phyloP scores from a whole-genome alignment of 2,113 vertebrate genomes.

The Bos javanicus region DNA sequence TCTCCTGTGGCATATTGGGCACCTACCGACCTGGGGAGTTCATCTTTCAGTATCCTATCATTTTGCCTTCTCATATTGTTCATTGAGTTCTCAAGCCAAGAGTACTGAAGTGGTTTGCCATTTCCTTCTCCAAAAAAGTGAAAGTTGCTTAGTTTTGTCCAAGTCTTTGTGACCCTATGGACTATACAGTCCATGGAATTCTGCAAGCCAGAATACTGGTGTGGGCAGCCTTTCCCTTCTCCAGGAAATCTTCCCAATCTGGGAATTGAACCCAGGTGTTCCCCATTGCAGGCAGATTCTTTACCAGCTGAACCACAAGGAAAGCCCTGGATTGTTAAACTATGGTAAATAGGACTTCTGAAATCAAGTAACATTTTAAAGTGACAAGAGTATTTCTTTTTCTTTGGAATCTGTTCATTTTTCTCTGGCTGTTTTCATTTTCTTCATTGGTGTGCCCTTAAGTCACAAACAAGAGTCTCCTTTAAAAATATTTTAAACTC shows the following conservation, averaged over 20 bases:
- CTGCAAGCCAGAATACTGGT: not conserved
- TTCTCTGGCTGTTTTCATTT: slow-evolving; percentile 17
- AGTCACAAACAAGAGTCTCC: not conserved
- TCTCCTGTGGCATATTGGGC: not conserved
- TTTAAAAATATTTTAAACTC: not conserved
- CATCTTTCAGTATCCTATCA: not conserved
- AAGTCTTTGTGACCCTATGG: not conserved
- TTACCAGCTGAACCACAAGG: not conserved
- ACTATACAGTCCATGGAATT: not conserved
- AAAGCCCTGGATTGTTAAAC: not conserved
- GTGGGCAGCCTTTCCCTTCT: not conserved
- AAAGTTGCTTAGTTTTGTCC: not conserved
- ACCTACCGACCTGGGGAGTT: not conserved
- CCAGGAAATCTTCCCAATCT: not conserved
- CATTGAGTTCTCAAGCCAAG: not conserved
- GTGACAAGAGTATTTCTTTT: not conserved
- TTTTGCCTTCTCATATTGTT: not conserved
- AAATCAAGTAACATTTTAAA: slow-evolving; percentile 18
- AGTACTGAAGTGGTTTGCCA: not conserved
- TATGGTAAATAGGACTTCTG: not conserved
- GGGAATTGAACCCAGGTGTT: not conserved
- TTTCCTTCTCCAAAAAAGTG: not conserved
- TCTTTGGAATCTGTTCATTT: not conserved
- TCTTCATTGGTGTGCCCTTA: not conserved
- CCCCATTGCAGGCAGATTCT: not conserved